phyloP scores from a whole-genome alignment of 2,888 invertebrate species.

The Cephus nigrinus region DNA sequence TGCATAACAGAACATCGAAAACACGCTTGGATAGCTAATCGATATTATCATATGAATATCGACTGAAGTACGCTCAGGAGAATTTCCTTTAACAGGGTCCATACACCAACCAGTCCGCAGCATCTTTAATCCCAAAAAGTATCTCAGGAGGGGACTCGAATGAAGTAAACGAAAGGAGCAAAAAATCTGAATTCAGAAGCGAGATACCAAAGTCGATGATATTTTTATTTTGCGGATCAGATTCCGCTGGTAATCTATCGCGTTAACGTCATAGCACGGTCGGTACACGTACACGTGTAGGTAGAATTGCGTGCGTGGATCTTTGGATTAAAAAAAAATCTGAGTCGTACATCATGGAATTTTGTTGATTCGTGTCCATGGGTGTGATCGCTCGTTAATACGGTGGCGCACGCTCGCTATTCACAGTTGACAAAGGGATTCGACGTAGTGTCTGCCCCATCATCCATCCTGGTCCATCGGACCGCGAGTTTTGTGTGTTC shows the following conservation, averaged over 20 bases:
- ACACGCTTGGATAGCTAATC: not conserved
- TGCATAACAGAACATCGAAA: not conserved
- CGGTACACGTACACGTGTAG: not conserved
- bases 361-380: constrained; percentile 2
- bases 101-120: not conserved
- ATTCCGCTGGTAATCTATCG: not conserved
- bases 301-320: not conserved
- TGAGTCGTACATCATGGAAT: constrained; percentile 3
- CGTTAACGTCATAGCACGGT: not conserved
- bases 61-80: not conserved
- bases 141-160: not conserved
- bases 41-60: not conserved
- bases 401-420: constrained; percentile 2
- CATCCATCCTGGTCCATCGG: constrained; percentile 2
- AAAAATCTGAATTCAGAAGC: not conserved
- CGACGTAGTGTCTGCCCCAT: not conserved
- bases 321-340: not conserved
- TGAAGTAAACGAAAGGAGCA: not conserved
- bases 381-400: not conserved
- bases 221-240: not conserved
- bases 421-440: constrained; percentile 1
- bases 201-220: not conserved
- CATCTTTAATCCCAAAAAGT: not conserved
- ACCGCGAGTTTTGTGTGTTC: constrained; percentile 19
- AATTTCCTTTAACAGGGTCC: not conserved